Conservation (phyloP, 2,797 vertebrate genomes). For the Epinephelus malabaricus region DNA sequence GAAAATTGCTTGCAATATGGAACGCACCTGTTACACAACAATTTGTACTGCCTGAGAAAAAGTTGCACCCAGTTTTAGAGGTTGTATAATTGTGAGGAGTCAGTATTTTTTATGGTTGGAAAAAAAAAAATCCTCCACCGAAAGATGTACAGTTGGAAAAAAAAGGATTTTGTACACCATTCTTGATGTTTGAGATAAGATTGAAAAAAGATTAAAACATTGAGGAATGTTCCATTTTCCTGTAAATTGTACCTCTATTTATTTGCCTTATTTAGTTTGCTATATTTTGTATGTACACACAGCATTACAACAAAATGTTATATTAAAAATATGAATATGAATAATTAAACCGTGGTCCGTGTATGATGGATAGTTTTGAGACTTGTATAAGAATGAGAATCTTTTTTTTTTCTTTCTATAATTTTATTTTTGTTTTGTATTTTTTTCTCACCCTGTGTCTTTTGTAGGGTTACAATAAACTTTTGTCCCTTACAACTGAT, state of each 20-base stretch:
- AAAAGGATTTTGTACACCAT: slow-evolving; percentile 88
- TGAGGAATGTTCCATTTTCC: slow-evolving; percentile 88
- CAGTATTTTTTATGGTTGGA: slow-evolving; percentile 82
- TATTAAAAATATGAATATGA: slow-evolving; percentile 82
- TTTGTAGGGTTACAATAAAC: slow-evolving; percentile 87
- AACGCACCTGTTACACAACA: slow-evolving; percentile 63
- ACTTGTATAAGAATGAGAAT: slow-evolving; percentile 78
- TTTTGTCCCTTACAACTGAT: slow-evolving; percentile 70
- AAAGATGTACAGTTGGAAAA: slow-evolving; percentile 86
- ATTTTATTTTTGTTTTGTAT: slow-evolving; percentile 72
- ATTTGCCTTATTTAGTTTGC: slow-evolving; percentile 95
- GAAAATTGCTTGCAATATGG: slow-evolving; percentile 64
- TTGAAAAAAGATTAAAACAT: slow-evolving; percentile 71
- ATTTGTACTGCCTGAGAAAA: slow-evolving; percentile 72
- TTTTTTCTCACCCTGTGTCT: slow-evolving; percentile 79
- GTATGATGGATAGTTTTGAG: slow-evolving; percentile 81
- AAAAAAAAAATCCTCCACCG: slow-evolving; percentile 74
- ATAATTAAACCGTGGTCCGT: slow-evolving; percentile 83
- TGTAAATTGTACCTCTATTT: slow-evolving; percentile 95
- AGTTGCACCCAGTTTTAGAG: slow-evolving; percentile 79
- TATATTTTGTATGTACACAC: slow-evolving; percentile 92
- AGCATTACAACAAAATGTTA: slow-evolving; percentile 87
- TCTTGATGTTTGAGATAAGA: slow-evolving; percentile 82
- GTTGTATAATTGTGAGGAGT: slow-evolving; percentile 80
- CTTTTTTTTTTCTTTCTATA: slow-evolving; percentile 62